Percentiles rank a stretch among this genome's conserved stretches.
phyloP scores from a whole-genome alignment of 2,888 invertebrate genomes.

The Dastarcus helophoroides region DNA sequence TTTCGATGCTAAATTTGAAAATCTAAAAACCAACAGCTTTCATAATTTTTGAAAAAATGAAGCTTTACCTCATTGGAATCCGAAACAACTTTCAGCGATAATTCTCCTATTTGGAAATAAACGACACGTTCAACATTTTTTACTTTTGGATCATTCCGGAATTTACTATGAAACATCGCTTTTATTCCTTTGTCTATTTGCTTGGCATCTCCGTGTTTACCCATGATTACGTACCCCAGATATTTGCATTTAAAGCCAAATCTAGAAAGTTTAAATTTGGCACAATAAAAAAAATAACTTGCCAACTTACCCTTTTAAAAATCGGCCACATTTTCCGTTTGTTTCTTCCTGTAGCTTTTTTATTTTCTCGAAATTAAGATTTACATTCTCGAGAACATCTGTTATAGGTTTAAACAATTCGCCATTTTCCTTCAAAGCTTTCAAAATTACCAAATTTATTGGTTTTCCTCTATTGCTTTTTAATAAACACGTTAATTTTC shows the following conservation, averaged over 20 bases:
- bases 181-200: conserved; percentile 41
- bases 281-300: background rate
- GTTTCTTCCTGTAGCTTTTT: too few relatives aligned
- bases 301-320: conserved; percentile 2
- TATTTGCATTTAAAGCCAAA: conserved; percentile 38
- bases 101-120: too few relatives aligned
- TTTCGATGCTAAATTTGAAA: too few relatives aligned
- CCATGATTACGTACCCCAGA: conserved; percentile 39
- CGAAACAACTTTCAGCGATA: too few relatives aligned
- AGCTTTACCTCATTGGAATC: too few relatives aligned
- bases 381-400: conserved; percentile 14
- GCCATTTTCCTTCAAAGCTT: conserved; percentile 38
- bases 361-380: conserved; percentile 6
- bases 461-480: conserved; percentile 39
- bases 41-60: too few relatives aligned
- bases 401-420: conserved; percentile 40
- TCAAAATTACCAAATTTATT: conserved; percentile 40
- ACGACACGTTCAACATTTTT: too few relatives aligned
- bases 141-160: too few relatives aligned
- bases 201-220: conserved; percentile 40
- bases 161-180: too few relatives aligned
- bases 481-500: conserved; percentile 40
- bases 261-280: conserved; percentile 15
- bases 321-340: background rate
- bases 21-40: too few relatives aligned